Conservation (phyloP, 2,888 invertebrate genomes). For the Muscina levida region DNA sequence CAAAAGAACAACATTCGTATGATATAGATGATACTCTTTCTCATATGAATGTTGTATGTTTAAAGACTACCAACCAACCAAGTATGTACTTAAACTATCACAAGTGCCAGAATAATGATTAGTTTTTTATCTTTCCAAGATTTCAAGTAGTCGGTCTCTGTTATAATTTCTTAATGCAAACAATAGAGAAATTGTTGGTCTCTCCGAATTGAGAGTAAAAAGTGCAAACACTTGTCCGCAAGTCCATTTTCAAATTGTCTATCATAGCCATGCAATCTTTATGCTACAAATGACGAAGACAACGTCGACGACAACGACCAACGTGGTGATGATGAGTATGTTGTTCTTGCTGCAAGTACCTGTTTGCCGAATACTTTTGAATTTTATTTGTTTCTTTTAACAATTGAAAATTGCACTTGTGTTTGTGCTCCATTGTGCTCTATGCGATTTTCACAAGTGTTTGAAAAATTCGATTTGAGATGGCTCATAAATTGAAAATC, state of each 20-base stretch:
- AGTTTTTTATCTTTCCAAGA: conserved; percentile 62
- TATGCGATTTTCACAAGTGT: neutral
- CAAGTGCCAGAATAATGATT: conserved; percentile 58
- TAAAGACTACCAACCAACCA: no score
- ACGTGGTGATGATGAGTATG: conserved; percentile 24
- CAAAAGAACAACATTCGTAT: neutral
- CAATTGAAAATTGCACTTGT: conserved; percentile 59
- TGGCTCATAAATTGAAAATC: conserved; percentile 66
- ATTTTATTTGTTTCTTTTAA: conserved; percentile 4
- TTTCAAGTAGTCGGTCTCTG: conserved; percentile 38
- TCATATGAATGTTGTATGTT: no score
- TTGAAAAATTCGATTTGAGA: conserved; percentile 20
- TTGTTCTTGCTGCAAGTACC: conserved; percentile 38
- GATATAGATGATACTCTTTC: no score
- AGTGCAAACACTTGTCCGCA: conserved; percentile 48
- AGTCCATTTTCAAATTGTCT: conserved; percentile 8
- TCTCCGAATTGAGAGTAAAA: conserved; percentile 35
- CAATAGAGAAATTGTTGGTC: conserved; percentile 3
- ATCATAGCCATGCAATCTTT: conserved; percentile 50
- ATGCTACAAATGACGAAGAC: conserved; percentile 12
- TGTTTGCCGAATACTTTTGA: conserved; percentile 34
- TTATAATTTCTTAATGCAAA: neutral
- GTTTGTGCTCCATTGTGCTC: conserved; percentile 6
- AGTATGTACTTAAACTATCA: neutral
- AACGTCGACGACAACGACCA: no score